Evolutionary conservation across 2,797 vertebrate species (phyloP), one percentile per base, ranked within the genome.

Genomic region (Malacoraja senta): DNA sequence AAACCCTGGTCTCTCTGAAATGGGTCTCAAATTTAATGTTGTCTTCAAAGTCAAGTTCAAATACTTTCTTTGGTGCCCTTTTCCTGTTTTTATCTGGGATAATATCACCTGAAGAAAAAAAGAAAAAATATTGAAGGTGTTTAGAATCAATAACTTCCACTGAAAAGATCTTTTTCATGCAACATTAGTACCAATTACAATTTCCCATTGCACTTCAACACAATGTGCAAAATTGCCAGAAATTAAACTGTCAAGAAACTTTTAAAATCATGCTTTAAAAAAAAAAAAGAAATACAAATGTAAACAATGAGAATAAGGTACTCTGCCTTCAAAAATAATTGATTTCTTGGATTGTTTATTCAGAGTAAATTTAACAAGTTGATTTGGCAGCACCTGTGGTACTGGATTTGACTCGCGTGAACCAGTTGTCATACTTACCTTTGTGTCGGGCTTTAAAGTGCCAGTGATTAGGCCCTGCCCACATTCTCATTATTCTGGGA

Each of bases 381-480:
- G 10, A 74, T 1, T 4, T 24, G 38, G 26, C 71, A 44, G 71
- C 24, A 38, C 0, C 32, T 44, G 10, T 53, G 10, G 2, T 24
- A 15, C 10, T 26, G 71, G 17, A 21, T 32, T 71, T 32, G 10
- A 84, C 65, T n/a, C 21, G 24, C 15, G 35, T 84, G 29, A 12
- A 38, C 21, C 19, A 8, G 24, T 12, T 74, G 21, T 32, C 35
- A 61, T 58, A 96, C 97, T 90, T 95, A 99, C 99, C 77, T 93
- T 97, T 98, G 94, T 96, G 97, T 8, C 94, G 97, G 0, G 98
- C 98, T 94, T 96, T 98, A 95, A 99, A 99, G 91, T 97, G 97
- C 99, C 99, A 99, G 96, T 99, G 98, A 15, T 98, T 97, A 0
- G 99, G 99, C 72, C 99, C 99, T 0, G 98, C 98, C 98, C 98